Evolutionary conservation across 1,140 invertebrate species (phyloP), one percentile per base, ranked within the genome.

Genomic region (Drosophila carrolli): DNA sequence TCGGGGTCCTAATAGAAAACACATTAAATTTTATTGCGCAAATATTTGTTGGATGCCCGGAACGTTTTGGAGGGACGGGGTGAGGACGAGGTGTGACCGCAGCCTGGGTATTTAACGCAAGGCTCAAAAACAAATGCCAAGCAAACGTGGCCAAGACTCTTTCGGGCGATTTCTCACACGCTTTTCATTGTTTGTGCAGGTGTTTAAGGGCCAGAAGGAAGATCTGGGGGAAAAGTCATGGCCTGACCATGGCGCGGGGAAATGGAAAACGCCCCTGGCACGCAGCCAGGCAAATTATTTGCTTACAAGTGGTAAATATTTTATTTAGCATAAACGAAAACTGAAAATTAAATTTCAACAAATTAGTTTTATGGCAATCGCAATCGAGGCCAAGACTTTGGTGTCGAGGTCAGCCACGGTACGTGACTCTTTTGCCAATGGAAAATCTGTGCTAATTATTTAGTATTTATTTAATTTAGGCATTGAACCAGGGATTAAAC

Each of bases 251-350:
- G 9, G 48, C 10, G 19, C 1, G 40, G 47, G 44, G 16, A 14
- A 13, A 10, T 38, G 62, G 14, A 11, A 58, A 62, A 19, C 10
- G 38, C 71, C 43, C 11, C 14, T 11, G 70, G 58, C 53, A 51
- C 56, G 47, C 78, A 55, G 73, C 60, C 78, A 75, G 53, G 75
- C 76, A 83, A 83, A 80, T 80, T 88, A 79, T 89, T 88, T 88
- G 83, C 83, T 88, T 72, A 83, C 71, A 88, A 82, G 83, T 88
- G 88, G 83, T 88, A 88, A 88, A 88, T 88, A 89, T 89, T 89
- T 88, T 67, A 88, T 83, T 78, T 51, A 66, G 58, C 55, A 70
- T 74, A 74, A 71, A 47, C 68, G 48, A 78, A 66, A 75, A 55
- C 60, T 67, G 41, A 89, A 75, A 88, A 88, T 88, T 88, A 81